Evolutionary conservation across 1,140 invertebrate genomes (phyloP).

Genomic region (Ceratina japonica): DNA sequence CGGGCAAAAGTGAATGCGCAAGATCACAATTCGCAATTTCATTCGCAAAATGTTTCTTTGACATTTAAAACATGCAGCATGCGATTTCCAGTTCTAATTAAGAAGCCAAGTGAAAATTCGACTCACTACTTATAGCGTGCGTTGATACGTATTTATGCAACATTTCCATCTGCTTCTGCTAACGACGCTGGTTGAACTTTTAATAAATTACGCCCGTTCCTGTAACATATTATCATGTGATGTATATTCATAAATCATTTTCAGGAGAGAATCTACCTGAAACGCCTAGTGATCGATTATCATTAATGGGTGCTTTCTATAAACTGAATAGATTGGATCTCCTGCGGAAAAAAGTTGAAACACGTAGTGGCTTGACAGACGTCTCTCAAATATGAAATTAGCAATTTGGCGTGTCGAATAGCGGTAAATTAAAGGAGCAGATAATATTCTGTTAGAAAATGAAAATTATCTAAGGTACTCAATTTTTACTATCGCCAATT

Average conservation of each 20-base stretch:
- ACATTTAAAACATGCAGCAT: background rate
- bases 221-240: background rate
- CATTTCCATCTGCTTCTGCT: background rate
- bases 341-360: conserved; percentile 31
- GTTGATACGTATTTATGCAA: background rate
- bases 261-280: background rate
- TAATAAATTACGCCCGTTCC: background rate
- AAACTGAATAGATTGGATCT: too few species aligned
- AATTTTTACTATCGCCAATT: background rate
- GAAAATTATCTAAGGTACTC: conserved; percentile 25
- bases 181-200: background rate
- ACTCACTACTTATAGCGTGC: background rate
- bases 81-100: background rate
- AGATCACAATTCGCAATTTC: too few species aligned
- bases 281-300: background rate
- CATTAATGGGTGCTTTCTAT: too few species aligned
- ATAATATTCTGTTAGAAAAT: conserved; percentile 24
- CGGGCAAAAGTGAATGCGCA: too few species aligned
- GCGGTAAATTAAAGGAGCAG: background rate
- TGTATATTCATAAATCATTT: background rate
- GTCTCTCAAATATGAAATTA: conserved; percentile 18
- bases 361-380: conserved; percentile 4
- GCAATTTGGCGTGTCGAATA: conserved; percentile 26
- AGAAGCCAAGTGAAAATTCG: background rate
- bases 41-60: too few species aligned